Percentiles rank a stretch among this genome's conserved stretches.
These are phyloP conservation scores for Hucho hucho DNA, from an alignment of 2,113 vertebrate genomes.

Conservation along the genomic window DNA sequence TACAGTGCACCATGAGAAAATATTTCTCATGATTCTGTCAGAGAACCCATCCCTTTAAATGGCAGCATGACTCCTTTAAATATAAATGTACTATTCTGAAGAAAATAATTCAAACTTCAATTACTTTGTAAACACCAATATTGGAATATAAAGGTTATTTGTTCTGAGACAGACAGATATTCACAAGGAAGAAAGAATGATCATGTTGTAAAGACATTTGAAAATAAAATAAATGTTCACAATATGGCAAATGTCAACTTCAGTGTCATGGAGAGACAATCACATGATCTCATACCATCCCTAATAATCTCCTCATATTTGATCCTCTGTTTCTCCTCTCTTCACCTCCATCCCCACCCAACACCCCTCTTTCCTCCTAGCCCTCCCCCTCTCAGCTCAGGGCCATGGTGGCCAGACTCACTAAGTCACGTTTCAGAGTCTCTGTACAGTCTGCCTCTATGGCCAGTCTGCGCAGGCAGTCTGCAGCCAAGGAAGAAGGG, in stretches of 20 bases:
- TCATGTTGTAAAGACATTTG: neutral
- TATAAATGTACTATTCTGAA: constrained; percentile 10
- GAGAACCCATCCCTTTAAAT: constrained; percentile 20
- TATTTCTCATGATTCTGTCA: constrained; percentile 14
- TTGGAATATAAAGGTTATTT: neutral
- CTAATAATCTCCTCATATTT: neutral
- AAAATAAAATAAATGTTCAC: neutral
- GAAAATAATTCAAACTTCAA: constrained; percentile 25
- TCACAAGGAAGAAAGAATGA: constrained; percentile 1
- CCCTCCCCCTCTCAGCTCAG: constrained; percentile 50
- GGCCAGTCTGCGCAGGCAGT: constrained; percentile 56
- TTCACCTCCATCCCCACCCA: neutral
- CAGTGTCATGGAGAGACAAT: neutral
- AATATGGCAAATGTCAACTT: neutral
- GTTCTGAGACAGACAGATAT: constrained; percentile 1
- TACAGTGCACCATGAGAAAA: neutral
- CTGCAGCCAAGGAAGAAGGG: constrained; percentile 37
- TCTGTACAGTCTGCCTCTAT: constrained; percentile 56
- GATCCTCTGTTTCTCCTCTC: neutral
- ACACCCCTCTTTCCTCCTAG: neutral
- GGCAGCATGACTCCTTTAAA: constrained; percentile 25
- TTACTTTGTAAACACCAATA: constrained; percentile 5
- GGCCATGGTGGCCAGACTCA: constrained; percentile 46
- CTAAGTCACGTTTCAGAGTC: constrained; percentile 63
- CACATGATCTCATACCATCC: neutral